Evolutionary conservation across 1,140 invertebrate species (phyloP), one percentile per base, ranked within the genome.

Genomic region (Heterodera schachtii): DNA sequence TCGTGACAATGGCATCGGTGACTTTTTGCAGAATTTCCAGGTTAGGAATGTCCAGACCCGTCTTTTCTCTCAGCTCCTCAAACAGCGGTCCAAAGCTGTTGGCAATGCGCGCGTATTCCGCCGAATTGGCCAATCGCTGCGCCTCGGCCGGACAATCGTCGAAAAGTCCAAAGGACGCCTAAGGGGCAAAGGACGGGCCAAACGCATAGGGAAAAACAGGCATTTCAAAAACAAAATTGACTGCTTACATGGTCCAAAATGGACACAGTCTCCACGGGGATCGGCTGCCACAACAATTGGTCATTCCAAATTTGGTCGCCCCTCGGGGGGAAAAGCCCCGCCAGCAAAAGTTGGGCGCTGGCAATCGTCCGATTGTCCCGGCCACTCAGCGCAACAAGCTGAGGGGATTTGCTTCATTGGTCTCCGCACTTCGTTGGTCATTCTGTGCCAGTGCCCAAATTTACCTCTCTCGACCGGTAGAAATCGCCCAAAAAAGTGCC

Each of bases 351-450:
- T 21, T 84, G 82, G 5, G 82, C 82, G 64, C 82, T 84, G 19
- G 82, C 52, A 44, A 84, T n/a, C 9, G 82, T 83, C 46, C 82
- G 47, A 52, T 83, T 83, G 82, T 83, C 82, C 13, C 69, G 13
- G n/a, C 82, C 82, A 47, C 69, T 84, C 43, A 69, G 43, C 7
- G 75, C 73, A 7, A 43, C 21, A 60, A 83, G 43, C 82, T 83
- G 4, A 9, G 67, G 6, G 52, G n/a, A 81, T 8, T 31, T 31
- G 31, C 31, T 1, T 52, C 49, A 52, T 8, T 6, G 11, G 2
- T 8, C 49, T 52, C 49, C 11, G 49, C 6, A 52, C 11, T 52
- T 52, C 49, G 6, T 2, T 1, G 6, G 6, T 52, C 49, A 8
- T 11, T 52, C 49, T 52, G 6, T 52, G 6, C 11, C 49, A 52